phyloP scores from a whole-genome alignment of 2,888 invertebrate species.

The Amblyjoppa proteus region DNA sequence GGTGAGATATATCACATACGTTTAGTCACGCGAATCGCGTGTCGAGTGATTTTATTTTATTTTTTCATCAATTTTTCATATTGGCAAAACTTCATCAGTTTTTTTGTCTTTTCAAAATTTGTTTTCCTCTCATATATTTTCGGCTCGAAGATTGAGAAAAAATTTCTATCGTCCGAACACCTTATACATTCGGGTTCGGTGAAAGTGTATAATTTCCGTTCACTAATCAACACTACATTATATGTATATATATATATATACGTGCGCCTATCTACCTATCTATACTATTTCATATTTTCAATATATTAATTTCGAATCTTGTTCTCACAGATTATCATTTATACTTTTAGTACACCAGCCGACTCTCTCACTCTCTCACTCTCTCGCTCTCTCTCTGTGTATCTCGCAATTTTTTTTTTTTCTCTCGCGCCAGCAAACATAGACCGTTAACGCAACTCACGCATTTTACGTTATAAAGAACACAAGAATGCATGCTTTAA shows the following conservation, averaged over 20 bases:
- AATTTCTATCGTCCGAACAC: slow-evolving; percentile 34
- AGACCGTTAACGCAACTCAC: slow-evolving; percentile 81
- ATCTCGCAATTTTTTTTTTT: slow-evolving; percentile 1
- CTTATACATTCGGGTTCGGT: slow-evolving; percentile 69
- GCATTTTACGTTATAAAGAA: slow-evolving; percentile 51
- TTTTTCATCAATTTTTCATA: not conserved
- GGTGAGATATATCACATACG: slow-evolving; percentile 14
- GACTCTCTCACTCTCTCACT: slow-evolving; percentile 65
- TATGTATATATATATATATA: slow-evolving; percentile 50
- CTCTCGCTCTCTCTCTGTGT: slow-evolving; percentile 6
- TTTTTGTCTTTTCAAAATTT: slow-evolving; percentile 16
- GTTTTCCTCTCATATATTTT: not conserved
- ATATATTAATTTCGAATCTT: slow-evolving; percentile 84
- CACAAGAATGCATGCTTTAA: slow-evolving; percentile 2
- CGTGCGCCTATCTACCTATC: slow-evolving; percentile 79
- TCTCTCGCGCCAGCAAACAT: slow-evolving; percentile 79
- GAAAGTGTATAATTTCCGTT: slow-evolving; percentile 76
- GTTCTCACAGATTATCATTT: slow-evolving; percentile 80
- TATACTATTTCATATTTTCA: slow-evolving; percentile 77
- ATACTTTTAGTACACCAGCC: slow-evolving; percentile 82
- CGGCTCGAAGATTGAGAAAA: slow-evolving; percentile 22
- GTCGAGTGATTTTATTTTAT: slow-evolving; percentile 17
- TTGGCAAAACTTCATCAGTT: not conserved
- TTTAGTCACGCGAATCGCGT: not conserved
- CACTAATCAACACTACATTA: slow-evolving; percentile 82